Conservation (phyloP, 2,888 invertebrate species). For the Strigamia transsilvanica region DNA sequence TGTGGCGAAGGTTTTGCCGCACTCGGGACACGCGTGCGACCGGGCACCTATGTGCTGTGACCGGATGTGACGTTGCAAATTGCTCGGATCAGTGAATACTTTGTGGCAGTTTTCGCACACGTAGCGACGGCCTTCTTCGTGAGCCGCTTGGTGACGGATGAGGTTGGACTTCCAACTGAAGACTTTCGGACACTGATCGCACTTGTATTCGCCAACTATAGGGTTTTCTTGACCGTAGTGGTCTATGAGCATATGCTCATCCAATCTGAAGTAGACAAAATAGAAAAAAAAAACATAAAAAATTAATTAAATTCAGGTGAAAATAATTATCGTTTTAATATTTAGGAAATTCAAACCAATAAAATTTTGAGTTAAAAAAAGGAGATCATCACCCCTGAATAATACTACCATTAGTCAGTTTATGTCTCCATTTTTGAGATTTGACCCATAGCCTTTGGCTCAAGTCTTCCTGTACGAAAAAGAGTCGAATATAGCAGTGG, state of each 20-base stretch:
- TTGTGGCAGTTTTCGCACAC: slow-evolving; percentile 85
- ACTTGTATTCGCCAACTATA: slow-evolving; percentile 74
- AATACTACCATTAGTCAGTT: slow-evolving; percentile 6
- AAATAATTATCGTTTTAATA: background rate
- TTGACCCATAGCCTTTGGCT: slow-evolving; percentile 40
- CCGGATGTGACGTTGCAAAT: slow-evolving; percentile 95
- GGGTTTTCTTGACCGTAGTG: slow-evolving; percentile 73
- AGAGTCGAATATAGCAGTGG: background rate
- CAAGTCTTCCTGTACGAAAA: background rate
- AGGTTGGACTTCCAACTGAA: slow-evolving; percentile 83
- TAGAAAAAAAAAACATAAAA: background rate
- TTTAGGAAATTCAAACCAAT: slow-evolving; percentile 4
- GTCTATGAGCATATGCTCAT: slow-evolving; percentile 79
- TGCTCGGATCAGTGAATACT: slow-evolving; percentile 95
- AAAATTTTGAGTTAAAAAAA: background rate
- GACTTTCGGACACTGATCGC: slow-evolving; percentile 83
- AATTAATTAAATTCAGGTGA: background rate
- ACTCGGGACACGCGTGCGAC: slow-evolving; percentile 96
- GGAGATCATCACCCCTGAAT: slow-evolving; percentile 43
- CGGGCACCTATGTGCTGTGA: slow-evolving; percentile 94
- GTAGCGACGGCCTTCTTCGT: slow-evolving; percentile 79
- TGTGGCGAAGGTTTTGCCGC: slow-evolving; percentile 98
- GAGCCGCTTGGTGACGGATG: slow-evolving; percentile 81
- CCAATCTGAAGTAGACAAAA: slow-evolving; percentile 70
- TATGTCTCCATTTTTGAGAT: slow-evolving; percentile 42